Evolutionary conservation across 2,797 vertebrate genomes (phyloP).

Genomic region (Gila robusta): DNA sequence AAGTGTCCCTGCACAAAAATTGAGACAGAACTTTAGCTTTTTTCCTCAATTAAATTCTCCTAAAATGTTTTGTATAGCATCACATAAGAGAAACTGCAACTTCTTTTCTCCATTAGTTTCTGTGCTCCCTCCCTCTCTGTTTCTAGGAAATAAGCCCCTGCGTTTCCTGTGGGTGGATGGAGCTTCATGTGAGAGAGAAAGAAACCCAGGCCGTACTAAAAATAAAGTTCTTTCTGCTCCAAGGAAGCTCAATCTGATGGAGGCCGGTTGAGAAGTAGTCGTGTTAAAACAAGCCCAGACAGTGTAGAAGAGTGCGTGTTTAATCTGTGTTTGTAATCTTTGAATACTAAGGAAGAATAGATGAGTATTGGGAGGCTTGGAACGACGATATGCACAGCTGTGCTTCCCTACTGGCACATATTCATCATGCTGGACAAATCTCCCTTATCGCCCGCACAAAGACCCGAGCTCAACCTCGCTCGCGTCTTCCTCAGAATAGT

Average conservation of each 20-base stretch:
- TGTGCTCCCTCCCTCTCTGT: constrained; percentile 18
- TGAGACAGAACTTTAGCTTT: neutral
- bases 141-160: constrained; percentile 20
- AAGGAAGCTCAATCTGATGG: constrained; percentile 44
- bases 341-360: constrained; percentile 23
- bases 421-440: constrained; percentile 33
- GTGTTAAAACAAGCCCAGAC: constrained; percentile 6
- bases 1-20: neutral
- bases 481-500: neutral
- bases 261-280: constrained; percentile 4
- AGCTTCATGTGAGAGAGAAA: constrained; percentile 14
- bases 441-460: constrained; percentile 45
- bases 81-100: neutral
- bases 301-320: neutral
- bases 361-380: constrained; percentile 3
- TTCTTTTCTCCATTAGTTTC: neutral
- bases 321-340: neutral
- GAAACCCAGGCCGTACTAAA: constrained; percentile 44
- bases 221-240: constrained; percentile 46
- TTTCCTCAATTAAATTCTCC: neutral
- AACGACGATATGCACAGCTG: constrained; percentile 20
- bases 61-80: neutral
- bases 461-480: neutral
- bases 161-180: constrained; percentile 43
- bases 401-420: constrained; percentile 23